Base-by-base conservation (phyloP, 2,888 invertebrate genomes). In the Pachydiplax longipennis region DNA sequence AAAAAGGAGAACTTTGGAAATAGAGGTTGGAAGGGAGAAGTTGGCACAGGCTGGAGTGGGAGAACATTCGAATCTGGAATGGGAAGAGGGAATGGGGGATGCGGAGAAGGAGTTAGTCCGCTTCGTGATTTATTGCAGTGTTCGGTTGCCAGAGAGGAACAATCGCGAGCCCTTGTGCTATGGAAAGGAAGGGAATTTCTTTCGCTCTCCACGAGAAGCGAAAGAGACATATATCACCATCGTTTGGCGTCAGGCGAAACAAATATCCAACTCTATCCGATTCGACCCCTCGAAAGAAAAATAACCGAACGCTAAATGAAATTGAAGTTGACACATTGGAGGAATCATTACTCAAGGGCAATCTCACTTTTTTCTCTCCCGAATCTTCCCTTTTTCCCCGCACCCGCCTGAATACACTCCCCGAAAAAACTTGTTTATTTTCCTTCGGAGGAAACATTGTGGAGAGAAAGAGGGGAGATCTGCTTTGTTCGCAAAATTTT, bases 51-150 rank as follows among this genome's bases (percentile, higher is more conserved):
- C 13, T 13, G 35, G 83, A 22, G 35, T 61, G 61, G 22, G 61
- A 65, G 87, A 35, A 35, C 18, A 40, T 40, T n/a, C 22, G 25
- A 31, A 37, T 37, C 22, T 22, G 81, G 81, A 31, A 83, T 48
- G 58, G 87, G 31, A 31, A 61, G 22, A 5, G 61, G 15, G n/a
- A 18, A 61, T 31, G 87, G 37, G 58, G 87, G 83, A 53, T 83
- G 53, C 87, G 87, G 87, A 87, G 87, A 87, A 87, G 87, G 87
- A 87, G 87, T 83, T 83, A 58, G 83, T 87, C 87, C 87, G 87
- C 87, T 37, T 87, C 61, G 87, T 61, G 87, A 87, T 87, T 87
- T 87, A 87, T 87, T 65, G 87, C 87, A 35, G 87, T 61, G 87
- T 87, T 61, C 87, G 87, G 37, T 61, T 87, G 87, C 87, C 87